Percentiles rank a stretch among this genome's conserved stretches.
Conservation (phyloP, 2,113 vertebrate species). For the Eulemur macaco region DNA sequence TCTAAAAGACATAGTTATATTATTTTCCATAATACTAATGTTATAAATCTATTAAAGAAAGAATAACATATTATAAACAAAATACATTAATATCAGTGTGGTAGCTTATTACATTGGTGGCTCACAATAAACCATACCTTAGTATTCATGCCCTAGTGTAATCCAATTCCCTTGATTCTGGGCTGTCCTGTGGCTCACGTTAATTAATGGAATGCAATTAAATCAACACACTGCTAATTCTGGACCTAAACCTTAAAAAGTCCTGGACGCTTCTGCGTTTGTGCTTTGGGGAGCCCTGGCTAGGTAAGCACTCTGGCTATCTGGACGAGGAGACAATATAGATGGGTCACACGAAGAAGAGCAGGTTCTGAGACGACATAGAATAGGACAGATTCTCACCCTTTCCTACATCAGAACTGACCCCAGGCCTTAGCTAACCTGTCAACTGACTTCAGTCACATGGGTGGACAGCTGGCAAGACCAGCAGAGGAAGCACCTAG, state of each 20-base stretch:
- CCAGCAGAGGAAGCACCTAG: background rate
- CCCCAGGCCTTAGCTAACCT: background rate
- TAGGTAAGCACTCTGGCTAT: background rate
- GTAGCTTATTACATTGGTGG: background rate
- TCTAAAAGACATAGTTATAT: background rate
- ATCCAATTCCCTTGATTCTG: background rate
- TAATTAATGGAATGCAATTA: background rate
- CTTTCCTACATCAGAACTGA: background rate
- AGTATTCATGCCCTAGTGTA: background rate
- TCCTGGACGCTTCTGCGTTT: background rate
- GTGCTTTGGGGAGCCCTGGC: background rate
- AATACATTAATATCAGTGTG: background rate
- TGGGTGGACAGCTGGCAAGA: background rate
- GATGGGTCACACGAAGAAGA: background rate
- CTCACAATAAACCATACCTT: background rate
- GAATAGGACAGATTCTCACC: background rate
- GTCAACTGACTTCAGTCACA: background rate
- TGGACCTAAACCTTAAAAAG: background rate
- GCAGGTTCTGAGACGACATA: background rate
- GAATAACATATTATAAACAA: background rate
- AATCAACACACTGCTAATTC: background rate
- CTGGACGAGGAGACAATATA: background rate
- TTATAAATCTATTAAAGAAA: background rate
- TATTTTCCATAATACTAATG: background rate
- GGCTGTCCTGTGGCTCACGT: background rate